Evolutionary conservation across 2,113 vertebrate genomes (phyloP).

Genomic region (Eira barbara): DNA sequence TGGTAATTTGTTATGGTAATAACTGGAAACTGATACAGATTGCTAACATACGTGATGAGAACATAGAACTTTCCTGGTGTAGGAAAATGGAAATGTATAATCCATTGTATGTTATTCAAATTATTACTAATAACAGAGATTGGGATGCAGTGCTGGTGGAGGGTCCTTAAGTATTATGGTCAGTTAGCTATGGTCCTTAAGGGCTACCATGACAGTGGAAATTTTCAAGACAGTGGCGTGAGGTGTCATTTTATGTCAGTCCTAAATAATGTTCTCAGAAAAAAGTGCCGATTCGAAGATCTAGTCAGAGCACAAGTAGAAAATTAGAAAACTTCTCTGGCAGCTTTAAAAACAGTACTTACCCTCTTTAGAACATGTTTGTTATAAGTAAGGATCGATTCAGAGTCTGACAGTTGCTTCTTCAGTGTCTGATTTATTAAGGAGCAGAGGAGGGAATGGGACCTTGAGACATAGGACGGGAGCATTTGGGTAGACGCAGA

Average conservation of each 20-base stretch:
- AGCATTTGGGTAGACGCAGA: not conserved
- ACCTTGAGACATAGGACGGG: not conserved
- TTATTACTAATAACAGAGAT: not conserved
- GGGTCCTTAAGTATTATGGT: not conserved
- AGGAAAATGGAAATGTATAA: not conserved
- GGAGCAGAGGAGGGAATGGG: not conserved
- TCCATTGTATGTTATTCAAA: not conserved
- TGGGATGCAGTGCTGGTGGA: not conserved
- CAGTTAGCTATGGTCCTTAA: not conserved
- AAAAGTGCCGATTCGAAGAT: not conserved
- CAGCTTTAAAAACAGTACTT: not conserved
- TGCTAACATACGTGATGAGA: not conserved
- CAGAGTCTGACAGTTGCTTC: not conserved
- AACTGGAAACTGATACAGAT: not conserved
- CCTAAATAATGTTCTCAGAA: not conserved
- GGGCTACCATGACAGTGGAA: not conserved
- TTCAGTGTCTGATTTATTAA: not conserved
- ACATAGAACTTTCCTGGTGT: not conserved
- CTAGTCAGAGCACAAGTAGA: not conserved
- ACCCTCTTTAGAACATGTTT: not conserved
- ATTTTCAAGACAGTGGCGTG: not conserved
- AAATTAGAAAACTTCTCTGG: not conserved
- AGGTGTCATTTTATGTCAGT: not conserved
- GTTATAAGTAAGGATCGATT: not conserved
- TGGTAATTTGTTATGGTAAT: not conserved